Conservation (phyloP, 2,888 invertebrate species). For the Pheosia tremula region DNA sequence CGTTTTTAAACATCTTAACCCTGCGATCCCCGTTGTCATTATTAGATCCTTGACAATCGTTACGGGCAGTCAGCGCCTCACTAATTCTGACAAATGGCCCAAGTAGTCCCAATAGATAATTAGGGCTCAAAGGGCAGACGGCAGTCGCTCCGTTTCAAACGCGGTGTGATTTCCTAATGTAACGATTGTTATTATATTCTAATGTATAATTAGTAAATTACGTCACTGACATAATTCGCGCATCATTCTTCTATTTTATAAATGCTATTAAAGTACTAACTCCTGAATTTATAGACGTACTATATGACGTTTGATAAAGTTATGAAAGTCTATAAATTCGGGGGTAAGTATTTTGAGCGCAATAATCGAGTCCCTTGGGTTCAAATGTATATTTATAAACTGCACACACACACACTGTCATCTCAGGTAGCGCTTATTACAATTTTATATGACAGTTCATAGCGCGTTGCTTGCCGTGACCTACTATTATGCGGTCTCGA, state of each 20-base stretch:
- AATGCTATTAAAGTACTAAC: too few relatives aligned
- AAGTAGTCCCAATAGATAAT: too few relatives aligned
- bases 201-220: neutral
- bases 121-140: too few relatives aligned
- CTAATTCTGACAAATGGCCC: too few relatives aligned
- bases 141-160: too few relatives aligned
- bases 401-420: neutral
- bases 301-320: too few relatives aligned
- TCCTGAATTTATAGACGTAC: too few relatives aligned
- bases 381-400: neutral
- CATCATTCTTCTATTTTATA: neutral
- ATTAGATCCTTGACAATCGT: too few relatives aligned
- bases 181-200: neutral
- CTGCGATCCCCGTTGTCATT: too few relatives aligned
- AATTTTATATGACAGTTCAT: conserved; percentile 21
- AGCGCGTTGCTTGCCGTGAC: conserved; percentile 48
- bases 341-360: neutral
- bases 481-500: conserved; percentile 43
- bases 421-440: conserved; percentile 2
- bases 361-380: neutral
- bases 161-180: neutral
- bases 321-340: too few relatives aligned
- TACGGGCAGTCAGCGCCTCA: too few relatives aligned
- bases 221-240: neutral
- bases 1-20: neutral